These are phyloP conservation scores for Lordiphosa collinella DNA, from an alignment of 1,140 invertebrate species.

Conservation along the genomic window DNA sequence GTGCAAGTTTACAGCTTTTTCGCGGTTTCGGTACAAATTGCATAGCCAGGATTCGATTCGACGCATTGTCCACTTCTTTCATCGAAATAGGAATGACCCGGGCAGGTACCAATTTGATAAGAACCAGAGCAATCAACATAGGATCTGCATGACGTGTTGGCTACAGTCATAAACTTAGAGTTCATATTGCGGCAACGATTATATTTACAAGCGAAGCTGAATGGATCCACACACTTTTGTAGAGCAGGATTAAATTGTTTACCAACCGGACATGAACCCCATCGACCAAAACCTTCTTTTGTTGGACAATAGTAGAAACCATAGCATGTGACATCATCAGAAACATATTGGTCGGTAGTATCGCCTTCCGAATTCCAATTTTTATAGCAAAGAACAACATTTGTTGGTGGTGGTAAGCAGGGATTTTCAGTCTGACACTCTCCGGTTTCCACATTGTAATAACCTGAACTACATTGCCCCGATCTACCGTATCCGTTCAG, in stretches of 20 bases:
- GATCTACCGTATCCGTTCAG: slow-evolving; percentile 25
- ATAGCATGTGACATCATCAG: slow-evolving; percentile 35
- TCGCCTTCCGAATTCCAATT: accelerated
- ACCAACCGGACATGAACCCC: slow-evolving; percentile 45
- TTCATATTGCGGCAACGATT: slow-evolving; percentile 61
- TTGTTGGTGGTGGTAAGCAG: slow-evolving; percentile 1
- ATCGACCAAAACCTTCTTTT: accelerated
- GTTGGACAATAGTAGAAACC: slow-evolving; percentile 41
- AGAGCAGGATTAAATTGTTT: slow-evolving; percentile 5
- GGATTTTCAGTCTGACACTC: slow-evolving; percentile 17
- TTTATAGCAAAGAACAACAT: not conserved
- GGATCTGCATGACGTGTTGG: not conserved
- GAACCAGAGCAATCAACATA: slow-evolving; percentile 36
- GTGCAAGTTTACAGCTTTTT: too few species aligned
- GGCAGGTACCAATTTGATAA: not conserved
- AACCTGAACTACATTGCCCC: slow-evolving; percentile 6
- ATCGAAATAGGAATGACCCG: slow-evolving; percentile 26
- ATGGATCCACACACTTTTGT: slow-evolving; percentile 46
- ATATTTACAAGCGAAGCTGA: not conserved
- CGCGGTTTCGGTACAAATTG: slow-evolving; percentile 17
- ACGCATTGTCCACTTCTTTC: slow-evolving; percentile 37
- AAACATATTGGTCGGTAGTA: not conserved
- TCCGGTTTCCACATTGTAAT: slow-evolving; percentile 26
- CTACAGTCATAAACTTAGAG: slow-evolving; percentile 11
- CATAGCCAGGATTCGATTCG: accelerated